Conservation (phyloP, 1,140 invertebrate genomes). For the Aphelenchoides besseyi region DNA sequence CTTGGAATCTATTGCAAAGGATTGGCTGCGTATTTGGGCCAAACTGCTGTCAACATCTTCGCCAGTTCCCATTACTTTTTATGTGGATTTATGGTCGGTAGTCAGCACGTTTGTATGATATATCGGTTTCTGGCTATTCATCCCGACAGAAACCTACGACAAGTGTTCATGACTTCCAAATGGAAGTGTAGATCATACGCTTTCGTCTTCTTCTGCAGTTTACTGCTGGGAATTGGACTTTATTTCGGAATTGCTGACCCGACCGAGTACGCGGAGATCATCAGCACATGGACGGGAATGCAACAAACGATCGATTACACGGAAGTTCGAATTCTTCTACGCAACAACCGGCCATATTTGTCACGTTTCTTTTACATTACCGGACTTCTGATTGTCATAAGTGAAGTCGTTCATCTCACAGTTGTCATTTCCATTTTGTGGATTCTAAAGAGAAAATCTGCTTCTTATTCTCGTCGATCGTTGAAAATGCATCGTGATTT, state of each 20-base stretch:
- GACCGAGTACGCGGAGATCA: background rate
- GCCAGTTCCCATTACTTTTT: background rate
- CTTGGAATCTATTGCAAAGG: background rate
- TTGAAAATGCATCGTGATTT: background rate
- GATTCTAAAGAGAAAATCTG: background rate
- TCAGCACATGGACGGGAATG: background rate
- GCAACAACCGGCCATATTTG: constrained; percentile 3
- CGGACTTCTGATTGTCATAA: background rate
- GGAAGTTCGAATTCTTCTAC: background rate
- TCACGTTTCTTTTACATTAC: background rate
- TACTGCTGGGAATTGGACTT: background rate
- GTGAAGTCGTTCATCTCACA: background rate
- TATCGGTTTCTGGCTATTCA: constrained; percentile 3
- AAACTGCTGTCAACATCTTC: background rate
- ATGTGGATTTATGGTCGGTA: constrained; percentile 1
- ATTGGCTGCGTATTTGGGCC: background rate
- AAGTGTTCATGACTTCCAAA: background rate
- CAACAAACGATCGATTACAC: background rate
- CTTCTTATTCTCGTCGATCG: background rate
- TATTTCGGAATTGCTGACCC: background rate
- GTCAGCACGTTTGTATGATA: background rate
- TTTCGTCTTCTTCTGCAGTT: background rate
- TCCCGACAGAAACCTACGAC: background rate
- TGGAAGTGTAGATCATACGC: background rate
- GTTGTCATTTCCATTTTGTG: background rate